These are phyloP conservation scores for Nannoperca australis DNA, from an alignment of 2,797 vertebrate species.

Conservation along the genomic window DNA sequence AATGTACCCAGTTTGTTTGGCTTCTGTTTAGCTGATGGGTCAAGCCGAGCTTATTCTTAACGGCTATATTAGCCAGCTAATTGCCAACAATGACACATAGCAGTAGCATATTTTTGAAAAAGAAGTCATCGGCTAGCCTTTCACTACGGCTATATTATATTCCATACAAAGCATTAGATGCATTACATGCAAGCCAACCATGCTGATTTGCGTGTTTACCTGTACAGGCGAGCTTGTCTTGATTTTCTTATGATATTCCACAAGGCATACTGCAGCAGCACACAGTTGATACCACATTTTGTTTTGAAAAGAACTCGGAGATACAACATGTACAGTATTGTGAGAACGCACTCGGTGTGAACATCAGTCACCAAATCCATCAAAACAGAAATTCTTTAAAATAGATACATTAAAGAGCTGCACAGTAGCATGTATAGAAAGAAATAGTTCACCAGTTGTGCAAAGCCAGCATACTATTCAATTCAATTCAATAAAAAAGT, in stretches of 20 bases:
- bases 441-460: background rate
- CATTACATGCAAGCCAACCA: background rate
- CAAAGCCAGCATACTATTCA: background rate
- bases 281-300: background rate
- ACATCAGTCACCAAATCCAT: constrained; percentile 9
- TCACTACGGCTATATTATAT: background rate
- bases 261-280: background rate
- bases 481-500: too few species aligned
- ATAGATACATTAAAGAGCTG: background rate
- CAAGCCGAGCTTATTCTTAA: background rate
- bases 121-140: background rate
- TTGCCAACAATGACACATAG: background rate
- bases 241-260: background rate
- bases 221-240: too few species aligned
- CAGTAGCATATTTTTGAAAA: background rate
- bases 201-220: background rate
- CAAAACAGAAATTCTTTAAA: constrained; percentile 1
- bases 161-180: background rate
- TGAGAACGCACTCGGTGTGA: background rate
- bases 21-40: background rate
- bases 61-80: background rate
- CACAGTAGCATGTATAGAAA: background rate
- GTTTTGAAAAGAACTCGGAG: background rate
- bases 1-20: background rate
- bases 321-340: background rate